Base-by-base conservation (phyloP, 2,797 vertebrate species). In the Neopelma chrysocephalum region DNA sequence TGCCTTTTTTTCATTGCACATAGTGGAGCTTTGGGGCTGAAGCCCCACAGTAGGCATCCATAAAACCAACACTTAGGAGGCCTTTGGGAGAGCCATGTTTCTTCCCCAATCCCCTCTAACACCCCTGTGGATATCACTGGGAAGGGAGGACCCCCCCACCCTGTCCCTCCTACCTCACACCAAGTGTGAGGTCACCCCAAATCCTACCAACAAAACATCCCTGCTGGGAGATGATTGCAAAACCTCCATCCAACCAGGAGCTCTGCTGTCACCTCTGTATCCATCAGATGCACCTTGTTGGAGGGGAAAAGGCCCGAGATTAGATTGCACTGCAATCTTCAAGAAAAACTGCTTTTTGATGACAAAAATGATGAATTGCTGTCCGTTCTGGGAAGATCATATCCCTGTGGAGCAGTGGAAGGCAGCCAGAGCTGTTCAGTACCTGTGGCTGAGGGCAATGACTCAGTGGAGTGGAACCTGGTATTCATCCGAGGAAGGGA, bases 331-430 rank as follows among this genome's bases (percentile, higher is more conserved):
- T 22, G 23, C 48, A 92, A 40, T 76, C 81, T 94, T 48, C 65
- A 82, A 54, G 91, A 57, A 73, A 88, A 94, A 66, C 75, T 53
- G 61, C 29, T 79, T 92, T 92, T 73, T 47, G 81, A 64, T 73
- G 40, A 19, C 43, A 62, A 54, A 78, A 89, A 57, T 83, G 88
- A 94, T 91, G 42, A 92, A 97, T 93, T 78, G 57, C 86, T 7
- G 7, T 78, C 85, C 10, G 3, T 84, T 85, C 80, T 68, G 72
- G 62, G 72, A 31, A 62, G 91, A 75, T 58, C 47, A n/a, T 10
- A n/a, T 45, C 76, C 0, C 0, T 50, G 84, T 62, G 79, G 3
- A 10, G 82, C 76, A 80, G 62, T 2, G 9, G 65, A n/a, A 15
- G 3, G 53, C 85, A 53, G 26, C 29, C 3, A 0, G 69, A 82